Percentiles rank a stretch among this genome's conserved stretches.
These are phyloP conservation scores for Xenentodon cancila DNA, from an alignment of 2,797 vertebrate genomes.

Conservation along the genomic window DNA sequence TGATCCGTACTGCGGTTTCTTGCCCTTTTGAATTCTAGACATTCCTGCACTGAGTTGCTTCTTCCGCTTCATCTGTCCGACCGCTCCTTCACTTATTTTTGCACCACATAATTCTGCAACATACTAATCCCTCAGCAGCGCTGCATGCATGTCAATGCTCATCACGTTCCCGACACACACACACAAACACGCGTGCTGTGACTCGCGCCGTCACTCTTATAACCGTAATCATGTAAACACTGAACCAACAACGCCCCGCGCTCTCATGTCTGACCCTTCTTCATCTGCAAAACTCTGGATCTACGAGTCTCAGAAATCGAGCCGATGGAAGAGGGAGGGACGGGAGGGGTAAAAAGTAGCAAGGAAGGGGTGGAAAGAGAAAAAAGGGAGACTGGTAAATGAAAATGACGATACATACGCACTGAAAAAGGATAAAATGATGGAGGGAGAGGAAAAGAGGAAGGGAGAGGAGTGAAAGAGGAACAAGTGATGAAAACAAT, in stretches of 20 bases:
- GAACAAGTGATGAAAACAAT: not conserved
- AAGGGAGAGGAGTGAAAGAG: not conserved
- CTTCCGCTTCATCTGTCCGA: not conserved
- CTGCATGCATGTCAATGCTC: constrained; percentile 57
- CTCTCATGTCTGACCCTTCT: constrained; percentile 26
- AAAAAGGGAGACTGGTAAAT: not conserved
- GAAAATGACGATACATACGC: not conserved
- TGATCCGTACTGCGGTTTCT: not conserved
- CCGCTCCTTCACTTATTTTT: constrained; percentile 12
- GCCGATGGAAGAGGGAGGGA: not conserved
- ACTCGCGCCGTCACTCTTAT: constrained; percentile 51
- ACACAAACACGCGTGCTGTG: too few relatives aligned
- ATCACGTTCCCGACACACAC: constrained; percentile 50
- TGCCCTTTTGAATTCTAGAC: not conserved
- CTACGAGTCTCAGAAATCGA: constrained; percentile 16
- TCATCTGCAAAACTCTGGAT: constrained; percentile 20
- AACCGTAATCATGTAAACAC: constrained; percentile 55
- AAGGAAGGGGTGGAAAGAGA: not conserved
- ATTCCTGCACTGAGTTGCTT: too few relatives aligned
- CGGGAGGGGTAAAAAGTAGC: not conserved
- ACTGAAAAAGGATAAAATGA: too few relatives aligned
- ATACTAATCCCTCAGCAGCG: constrained; percentile 43
- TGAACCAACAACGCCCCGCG: constrained; percentile 17
- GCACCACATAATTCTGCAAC: constrained; percentile 43
- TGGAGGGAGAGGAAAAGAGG: not conserved